Evolutionary conservation across 2,888 invertebrate species (phyloP), one percentile per base, ranked within the genome.

Genomic region (Drosophila fungiperda): DNA sequence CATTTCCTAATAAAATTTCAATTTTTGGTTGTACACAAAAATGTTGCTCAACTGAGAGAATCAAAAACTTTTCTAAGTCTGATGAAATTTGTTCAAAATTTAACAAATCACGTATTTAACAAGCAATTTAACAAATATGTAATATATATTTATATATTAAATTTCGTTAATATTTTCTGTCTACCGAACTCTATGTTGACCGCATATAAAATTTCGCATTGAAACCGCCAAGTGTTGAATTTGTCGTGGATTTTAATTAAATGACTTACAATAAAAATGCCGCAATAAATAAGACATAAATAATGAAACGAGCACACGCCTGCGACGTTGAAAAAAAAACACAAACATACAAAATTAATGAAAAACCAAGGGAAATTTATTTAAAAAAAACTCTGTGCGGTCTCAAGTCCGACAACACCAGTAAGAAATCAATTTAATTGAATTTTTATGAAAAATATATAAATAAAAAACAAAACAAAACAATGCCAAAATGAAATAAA

Each of bases 401-500:
- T 42, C 35, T 23, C 6, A 57, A 40, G 40, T n/a, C 49, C 49
- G 65, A 36, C 52, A 38, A 38, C 38, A 48, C 49, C 45, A 29
- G 57, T 33, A 36, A 52, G 49, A 69, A 73, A 70, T 63, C 68
- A 83, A 75, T 76, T 68, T 23, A 74, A 80, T 84, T 82, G 57
- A 69, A 69, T 69, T 76, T 69, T 20, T 57, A 57, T 45, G 35
- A 62, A 50, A 20, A 61, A 17, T 52, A 53, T 68, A 62, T 23
- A 23, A 15, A 23, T 12, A 45, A 45, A 15, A 15, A 23, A 45
- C 15, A 8, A 45, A 23, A 35, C 11, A 60, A 42, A 32, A 36
- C 15, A 66, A 42, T 67, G 72, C 79, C 72, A 79, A 73, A 81
- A 74, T 70, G 32, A 87, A 78, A 62, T 76, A 71, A 55, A 76